A percentile compares a stretch with the other conserved stretches of the same genome.
phyloP scores from a whole-genome alignment of 2,113 vertebrate species.

The Proteles cristata region DNA sequence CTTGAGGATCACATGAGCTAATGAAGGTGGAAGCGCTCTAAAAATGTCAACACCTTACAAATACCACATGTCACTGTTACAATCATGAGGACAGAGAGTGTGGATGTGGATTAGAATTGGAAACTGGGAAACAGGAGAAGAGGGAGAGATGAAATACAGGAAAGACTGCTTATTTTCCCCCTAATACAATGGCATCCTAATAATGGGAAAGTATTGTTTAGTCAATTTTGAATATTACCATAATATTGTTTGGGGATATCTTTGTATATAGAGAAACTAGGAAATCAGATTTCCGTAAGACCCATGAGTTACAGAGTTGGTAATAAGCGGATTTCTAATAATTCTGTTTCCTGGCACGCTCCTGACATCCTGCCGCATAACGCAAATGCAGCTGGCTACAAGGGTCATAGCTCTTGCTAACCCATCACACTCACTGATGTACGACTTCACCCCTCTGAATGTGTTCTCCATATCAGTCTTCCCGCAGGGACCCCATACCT shows the following conservation, averaged over 20 bases:
- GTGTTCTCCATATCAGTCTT: conserved; percentile 45
- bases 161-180: not conserved
- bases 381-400: not conserved
- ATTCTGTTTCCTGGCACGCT: not conserved
- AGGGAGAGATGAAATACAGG: not conserved
- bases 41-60: not conserved
- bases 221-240: not conserved
- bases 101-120: conserved; percentile 5
- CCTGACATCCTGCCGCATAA: not conserved
- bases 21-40: not conserved
- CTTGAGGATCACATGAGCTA: not conserved
- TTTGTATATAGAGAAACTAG: not conserved
- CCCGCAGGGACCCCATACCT: not conserved
- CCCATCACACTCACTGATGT: conserved; percentile 42
- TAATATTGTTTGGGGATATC: not conserved
- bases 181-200: not conserved
- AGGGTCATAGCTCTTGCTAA: not conserved
- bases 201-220: not conserved
- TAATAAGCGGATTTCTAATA: not conserved
- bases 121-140: not conserved
- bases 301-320: not conserved
- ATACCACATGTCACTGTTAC: not conserved
- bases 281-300: not conserved
- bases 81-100: not conserved
- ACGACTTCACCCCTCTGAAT: not conserved